Evolutionary conservation across 2,797 vertebrate species (phyloP).

Genomic region (Ctenopoma multispine): DNA sequence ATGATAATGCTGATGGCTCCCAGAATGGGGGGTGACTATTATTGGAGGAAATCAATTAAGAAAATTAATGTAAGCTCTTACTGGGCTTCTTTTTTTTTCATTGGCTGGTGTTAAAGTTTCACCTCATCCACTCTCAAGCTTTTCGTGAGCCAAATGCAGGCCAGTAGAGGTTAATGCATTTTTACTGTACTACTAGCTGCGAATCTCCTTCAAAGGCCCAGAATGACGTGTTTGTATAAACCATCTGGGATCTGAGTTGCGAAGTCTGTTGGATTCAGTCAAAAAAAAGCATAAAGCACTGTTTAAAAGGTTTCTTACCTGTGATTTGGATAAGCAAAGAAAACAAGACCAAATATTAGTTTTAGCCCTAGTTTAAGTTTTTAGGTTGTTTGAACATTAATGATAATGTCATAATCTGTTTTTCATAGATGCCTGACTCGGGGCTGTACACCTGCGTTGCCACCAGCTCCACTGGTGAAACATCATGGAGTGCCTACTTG

Average conservation of each 20-base stretch:
- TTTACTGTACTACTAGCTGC: conserved; percentile 85
- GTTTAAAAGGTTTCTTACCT: conserved; percentile 34
- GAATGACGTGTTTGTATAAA: conserved; percentile 70
- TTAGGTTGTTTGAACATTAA: conserved; percentile 1
- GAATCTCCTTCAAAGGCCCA: conserved; percentile 67
- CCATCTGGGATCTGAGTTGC: conserved; percentile 69
- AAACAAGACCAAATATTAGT: background rate
- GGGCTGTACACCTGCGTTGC: conserved; percentile 95
- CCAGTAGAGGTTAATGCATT: conserved; percentile 92
- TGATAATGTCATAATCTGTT: conserved; percentile 19
- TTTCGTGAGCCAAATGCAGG: conserved; percentile 83
- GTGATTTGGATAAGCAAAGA: conserved; percentile 21
- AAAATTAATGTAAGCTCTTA: conserved; percentile 90
- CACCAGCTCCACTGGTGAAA: conserved; percentile 95
- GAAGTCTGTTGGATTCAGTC: conserved; percentile 55
- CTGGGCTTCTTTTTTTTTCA: conserved; percentile 71
- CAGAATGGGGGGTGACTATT: conserved; percentile 70
- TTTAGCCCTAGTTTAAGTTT: background rate
- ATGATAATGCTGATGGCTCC: conserved; percentile 78
- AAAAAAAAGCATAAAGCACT: conserved; percentile 30
- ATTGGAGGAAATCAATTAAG: conserved; percentile 90
- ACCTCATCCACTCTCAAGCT: conserved; percentile 71
- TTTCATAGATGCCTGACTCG: conserved; percentile 88
- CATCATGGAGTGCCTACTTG: conserved; percentile 94
- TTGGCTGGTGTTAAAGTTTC: conserved; percentile 67